Percentiles rank a stretch among this genome's conserved stretches.
phyloP scores from a whole-genome alignment of 1,140 invertebrate genomes.

The Brachionus paranguensis region DNA sequence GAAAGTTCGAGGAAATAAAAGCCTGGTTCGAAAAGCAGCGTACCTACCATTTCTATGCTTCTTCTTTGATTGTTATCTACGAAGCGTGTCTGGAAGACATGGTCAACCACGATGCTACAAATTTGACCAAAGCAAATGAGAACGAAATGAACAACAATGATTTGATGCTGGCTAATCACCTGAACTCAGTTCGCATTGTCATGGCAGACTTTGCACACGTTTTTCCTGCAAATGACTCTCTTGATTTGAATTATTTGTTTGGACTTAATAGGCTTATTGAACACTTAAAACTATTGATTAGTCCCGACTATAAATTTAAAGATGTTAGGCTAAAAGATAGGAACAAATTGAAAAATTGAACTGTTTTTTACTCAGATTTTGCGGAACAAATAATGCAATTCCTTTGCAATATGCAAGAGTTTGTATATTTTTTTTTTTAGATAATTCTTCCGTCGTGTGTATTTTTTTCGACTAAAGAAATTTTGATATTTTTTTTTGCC shows the following conservation, averaged over 20 bases:
- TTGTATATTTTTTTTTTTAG: neutral
- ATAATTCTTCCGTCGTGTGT: neutral
- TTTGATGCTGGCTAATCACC: neutral
- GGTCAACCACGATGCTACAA: neutral
- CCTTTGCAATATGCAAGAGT: neutral
- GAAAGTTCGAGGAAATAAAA: constrained; percentile 26
- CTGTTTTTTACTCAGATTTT: neutral
- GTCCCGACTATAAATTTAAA: constrained; percentile 19
- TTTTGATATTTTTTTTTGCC: neutral
- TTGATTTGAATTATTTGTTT: constrained; percentile 19
- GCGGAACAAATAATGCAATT: neutral
- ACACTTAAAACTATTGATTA: constrained; percentile 1
- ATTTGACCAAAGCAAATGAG: neutral
- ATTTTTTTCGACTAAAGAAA: neutral
- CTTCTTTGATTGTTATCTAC: constrained; percentile 29
- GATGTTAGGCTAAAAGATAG: constrained; percentile 2
- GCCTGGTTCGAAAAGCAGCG: constrained; percentile 32
- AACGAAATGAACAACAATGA: constrained; percentile 25
- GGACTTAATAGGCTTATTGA: neutral
- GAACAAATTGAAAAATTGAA: neutral
- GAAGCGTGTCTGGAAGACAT: constrained; percentile 32
- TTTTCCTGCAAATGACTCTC: constrained; percentile 2
- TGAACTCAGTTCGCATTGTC: constrained; percentile 16
- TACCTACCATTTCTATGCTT: constrained; percentile 32
- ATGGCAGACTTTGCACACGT: constrained; percentile 40